Base-by-base conservation (phyloP, 23 tunicate species). In the Ascidia mentula region DNA sequence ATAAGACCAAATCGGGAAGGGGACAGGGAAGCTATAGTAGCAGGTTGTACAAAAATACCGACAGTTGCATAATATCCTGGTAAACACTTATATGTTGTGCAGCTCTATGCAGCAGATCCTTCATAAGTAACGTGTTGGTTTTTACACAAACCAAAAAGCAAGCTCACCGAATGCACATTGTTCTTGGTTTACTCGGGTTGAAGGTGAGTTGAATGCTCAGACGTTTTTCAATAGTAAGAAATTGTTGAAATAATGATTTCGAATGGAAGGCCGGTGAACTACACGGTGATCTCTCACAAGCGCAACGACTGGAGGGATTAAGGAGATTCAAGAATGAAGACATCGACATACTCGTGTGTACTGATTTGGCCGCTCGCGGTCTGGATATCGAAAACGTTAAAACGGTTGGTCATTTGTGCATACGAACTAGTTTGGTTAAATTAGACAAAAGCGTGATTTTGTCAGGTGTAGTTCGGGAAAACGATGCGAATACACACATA, bases 141-240 rank as follows among this genome's bases (percentile, higher is more conserved):
- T 93, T 93, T 70, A 89, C 90, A 34, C 98, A 95, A 82, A 95
- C 98, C 0, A 95, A 89, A 46, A 88, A 88, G 45, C 95, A 89
- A 82, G 98, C 98, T 72, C 98, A 95, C 80, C 46, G 98, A 69
- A 77, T 95, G 91, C 98, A 95, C 61, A 89, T 95, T 59, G 91
- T 95, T 37, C 84, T 95, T 24, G 98, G 98, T 7, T 65, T 95
- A 40, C 69, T 95, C 4, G 95, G 95, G 30, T 45, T 89, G 38
- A 89, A 94, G 86, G 94, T 94, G 24, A 0, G 78, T 40, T 15
- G 1, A n/a, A n/a, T n/a, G n/a, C n/a, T n/a, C n/a, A n/a, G n/a
- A n/a, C n/a, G n/a, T n/a, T n/a, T n/a, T n/a, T n/a, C n/a, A n/a
- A n/a, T n/a, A n/a, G n/a, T n/a, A n/a, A n/a, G n/a, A n/a, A n/a